phyloP scores from a whole-genome alignment of 2,888 invertebrate species.

The Amblyjoppa fuscipennis region DNA sequence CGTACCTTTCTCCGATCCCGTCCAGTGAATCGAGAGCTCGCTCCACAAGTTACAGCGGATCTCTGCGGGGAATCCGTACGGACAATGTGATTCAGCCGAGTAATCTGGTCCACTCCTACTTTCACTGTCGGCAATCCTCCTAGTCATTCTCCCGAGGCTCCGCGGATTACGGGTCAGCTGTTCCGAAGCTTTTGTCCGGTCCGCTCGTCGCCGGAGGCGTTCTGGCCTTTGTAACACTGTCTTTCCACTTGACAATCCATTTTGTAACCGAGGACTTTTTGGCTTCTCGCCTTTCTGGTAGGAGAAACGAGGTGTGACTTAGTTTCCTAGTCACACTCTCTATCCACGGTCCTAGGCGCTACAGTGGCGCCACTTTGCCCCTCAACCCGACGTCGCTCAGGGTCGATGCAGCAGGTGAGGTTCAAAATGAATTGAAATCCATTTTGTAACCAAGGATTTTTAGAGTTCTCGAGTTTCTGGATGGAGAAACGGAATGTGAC shows the following conservation, averaged over 20 bases:
- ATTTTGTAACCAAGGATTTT: too few relatives aligned
- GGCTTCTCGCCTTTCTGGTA: too few relatives aligned
- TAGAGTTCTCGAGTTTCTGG: too few relatives aligned
- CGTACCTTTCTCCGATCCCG: constrained; percentile 6
- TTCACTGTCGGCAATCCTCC: constrained; percentile 26
- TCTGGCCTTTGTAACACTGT: not conserved
- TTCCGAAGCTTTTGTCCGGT: not conserved
- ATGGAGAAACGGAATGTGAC: too few relatives aligned
- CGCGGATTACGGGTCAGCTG: constrained; percentile 9
- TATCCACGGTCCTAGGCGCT: too few relatives aligned
- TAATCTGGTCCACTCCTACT: constrained; percentile 19
- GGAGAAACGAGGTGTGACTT: too few relatives aligned
- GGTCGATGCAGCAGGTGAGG: too few relatives aligned
- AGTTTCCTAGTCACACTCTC: too few relatives aligned
- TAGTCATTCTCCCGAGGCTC: constrained; percentile 7
- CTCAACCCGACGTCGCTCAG: too few relatives aligned
- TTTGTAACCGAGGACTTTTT: too few relatives aligned
- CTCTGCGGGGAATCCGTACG: not conserved
- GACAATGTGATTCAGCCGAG: constrained; percentile 1
- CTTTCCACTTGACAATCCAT: not conserved
- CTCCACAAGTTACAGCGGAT: not conserved
- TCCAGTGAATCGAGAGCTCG: constrained; percentile 16
- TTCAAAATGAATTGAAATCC: too few relatives aligned
- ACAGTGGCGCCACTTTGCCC: too few relatives aligned
- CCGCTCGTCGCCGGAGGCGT: not conserved